Evolutionary conservation across 1,140 invertebrate genomes (phyloP), one percentile per base, ranked within the genome.

Genomic region (Antheraea pernyi): DNA sequence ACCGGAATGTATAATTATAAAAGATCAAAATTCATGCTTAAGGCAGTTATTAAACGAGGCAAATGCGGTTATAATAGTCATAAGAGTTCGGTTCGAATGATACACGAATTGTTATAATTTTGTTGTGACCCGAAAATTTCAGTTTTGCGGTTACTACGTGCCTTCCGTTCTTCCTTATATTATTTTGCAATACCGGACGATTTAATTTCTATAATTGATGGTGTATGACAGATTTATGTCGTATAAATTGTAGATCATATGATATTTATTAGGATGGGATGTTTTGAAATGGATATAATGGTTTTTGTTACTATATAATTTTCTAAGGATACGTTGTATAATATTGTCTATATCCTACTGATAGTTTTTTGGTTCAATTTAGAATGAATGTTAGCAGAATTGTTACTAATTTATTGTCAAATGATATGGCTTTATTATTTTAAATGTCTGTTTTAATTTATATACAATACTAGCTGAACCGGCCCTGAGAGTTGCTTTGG

Each of bases 21-120:
- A 82, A 80, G 84, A 89, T 89, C 85, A 84, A 88, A 88, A 79
- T 73, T 65, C 78, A 68, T 76, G 77, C 39, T 82, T 79, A 76
- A 73, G 74, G 70, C 79, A 71, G 83, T 88, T 85, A 91, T 91
- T 91, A 91, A 89, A 85, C 77, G 77, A 72, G 68, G 71, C 85
- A 91, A 91, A 91, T 90, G 88, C 69, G 83, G 80, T 91, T 91
- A 90, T 91, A 91, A 91, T 91, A 73, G 89, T 80, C 78, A 58
- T n/a, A 65, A 71, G 74, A 77, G 46, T 67, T 73, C 53, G 46
- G 46, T 77, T 71, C 73, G 60, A 85, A 83, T 85, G 83, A 86
- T 87, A 88, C 65, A 61, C 71, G 74, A 75, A 75, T 82, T 83
- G 80, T 59, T 68, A 70, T 78, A 75, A 75, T 76, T 78, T 73